Percentiles rank a stretch among this genome's conserved stretches.
phyloP scores from a whole-genome alignment of 1,140 invertebrate genomes.

The Drosophila bifasciata region DNA sequence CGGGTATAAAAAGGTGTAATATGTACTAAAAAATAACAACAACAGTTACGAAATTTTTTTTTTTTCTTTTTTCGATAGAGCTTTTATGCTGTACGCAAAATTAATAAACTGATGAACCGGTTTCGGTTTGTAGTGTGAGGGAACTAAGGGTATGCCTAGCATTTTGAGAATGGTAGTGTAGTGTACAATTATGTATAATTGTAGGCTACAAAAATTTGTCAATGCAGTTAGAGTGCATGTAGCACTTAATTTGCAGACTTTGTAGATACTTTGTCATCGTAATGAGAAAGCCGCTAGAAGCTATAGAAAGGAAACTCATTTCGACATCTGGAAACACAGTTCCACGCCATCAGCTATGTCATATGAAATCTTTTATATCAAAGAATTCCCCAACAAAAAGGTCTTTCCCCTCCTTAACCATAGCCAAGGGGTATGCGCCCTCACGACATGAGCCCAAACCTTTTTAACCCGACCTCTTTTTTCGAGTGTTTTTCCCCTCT shows the following conservation, averaged over 20 bases:
- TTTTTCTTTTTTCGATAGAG: slow-evolving; percentile 39
- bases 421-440: slow-evolving; percentile 20
- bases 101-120: slow-evolving; percentile 72
- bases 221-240: too few relatives aligned
- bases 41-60: slow-evolving; percentile 45
- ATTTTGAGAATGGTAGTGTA: slow-evolving; percentile 1
- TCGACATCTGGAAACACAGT: too few relatives aligned
- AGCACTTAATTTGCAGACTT: too few relatives aligned
- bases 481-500: slow-evolving; percentile 60
- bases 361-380: too few relatives aligned
- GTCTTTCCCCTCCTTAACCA: too few relatives aligned
- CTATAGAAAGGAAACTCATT: too few relatives aligned
- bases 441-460: slow-evolving; percentile 11
- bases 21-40: neutral
- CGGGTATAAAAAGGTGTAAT: too few relatives aligned
- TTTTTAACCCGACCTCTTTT: slow-evolving; percentile 26
- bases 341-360: too few relatives aligned
- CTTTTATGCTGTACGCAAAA: slow-evolving; percentile 74
- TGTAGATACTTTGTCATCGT: too few relatives aligned
- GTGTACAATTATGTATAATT: too few relatives aligned
- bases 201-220: slow-evolving; percentile 1
- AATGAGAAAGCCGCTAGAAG: too few relatives aligned
- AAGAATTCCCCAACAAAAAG: too few relatives aligned
- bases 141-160: slow-evolving; percentile 4
- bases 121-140: slow-evolving; percentile 12